A percentile compares a stretch with the other conserved stretches of the same genome.
These are phyloP conservation scores for Patella ulyssiponensis DNA, from an alignment of 2,888 invertebrate species.

Conservation along the genomic window DNA sequence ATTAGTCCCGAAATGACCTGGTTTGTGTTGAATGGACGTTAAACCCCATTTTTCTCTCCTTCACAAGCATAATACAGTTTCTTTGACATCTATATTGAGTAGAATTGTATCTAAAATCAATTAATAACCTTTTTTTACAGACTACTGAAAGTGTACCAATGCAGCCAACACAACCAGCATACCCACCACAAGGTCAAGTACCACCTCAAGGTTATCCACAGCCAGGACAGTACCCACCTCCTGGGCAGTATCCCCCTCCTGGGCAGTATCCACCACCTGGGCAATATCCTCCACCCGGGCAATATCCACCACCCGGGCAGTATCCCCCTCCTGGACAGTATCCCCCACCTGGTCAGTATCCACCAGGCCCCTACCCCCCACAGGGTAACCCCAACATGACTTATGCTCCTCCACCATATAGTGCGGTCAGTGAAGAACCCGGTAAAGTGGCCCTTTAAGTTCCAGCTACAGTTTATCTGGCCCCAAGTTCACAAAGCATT, in stretches of 20 bases:
- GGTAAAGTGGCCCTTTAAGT: no score
- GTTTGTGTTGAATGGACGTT: no score
- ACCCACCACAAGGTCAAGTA: not conserved
- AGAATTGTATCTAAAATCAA: not conserved
- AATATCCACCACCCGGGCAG: constrained; percentile 1
- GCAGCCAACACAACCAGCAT: not conserved
- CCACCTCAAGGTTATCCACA: constrained; percentile 4
- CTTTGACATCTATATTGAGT: not conserved
- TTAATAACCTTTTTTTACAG: not conserved
- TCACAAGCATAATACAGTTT: not conserved
- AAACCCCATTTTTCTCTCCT: no score
- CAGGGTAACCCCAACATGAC: constrained; percentile 6
- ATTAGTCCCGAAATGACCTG: no score
- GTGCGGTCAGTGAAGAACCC: no score
- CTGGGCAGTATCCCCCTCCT: constrained; percentile 3
- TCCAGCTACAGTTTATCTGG: no score
- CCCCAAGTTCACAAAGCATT: no score
- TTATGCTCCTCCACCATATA: constrained; percentile 7
- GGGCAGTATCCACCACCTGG: not conserved
- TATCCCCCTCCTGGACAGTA: constrained; percentile 11
- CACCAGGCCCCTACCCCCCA: constrained; percentile 11
- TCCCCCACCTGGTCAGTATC: not conserved
- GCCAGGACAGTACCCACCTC: constrained; percentile 7
- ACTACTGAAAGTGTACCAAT: not conserved
- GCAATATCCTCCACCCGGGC: constrained; percentile 3